Evolutionary conservation across 2,113 vertebrate genomes (phyloP).

Genomic region (Chlamydotis undulata): DNA sequence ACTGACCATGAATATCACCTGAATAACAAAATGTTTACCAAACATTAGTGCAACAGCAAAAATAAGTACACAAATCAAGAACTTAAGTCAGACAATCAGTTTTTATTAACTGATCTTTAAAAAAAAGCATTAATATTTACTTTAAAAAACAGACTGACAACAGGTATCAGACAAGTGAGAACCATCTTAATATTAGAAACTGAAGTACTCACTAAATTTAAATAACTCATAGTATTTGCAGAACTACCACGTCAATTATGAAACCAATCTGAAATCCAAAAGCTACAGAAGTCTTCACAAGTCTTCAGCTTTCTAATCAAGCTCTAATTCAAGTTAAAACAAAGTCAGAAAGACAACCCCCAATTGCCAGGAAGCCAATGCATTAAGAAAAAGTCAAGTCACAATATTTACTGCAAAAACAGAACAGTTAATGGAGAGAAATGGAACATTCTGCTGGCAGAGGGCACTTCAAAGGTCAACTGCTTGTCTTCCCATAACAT

Average conservation of each 20-base stretch:
- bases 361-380: neutral
- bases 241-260: neutral
- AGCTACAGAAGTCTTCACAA: neutral
- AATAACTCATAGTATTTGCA: neutral
- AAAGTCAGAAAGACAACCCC: neutral
- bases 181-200: neutral
- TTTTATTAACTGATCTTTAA: neutral
- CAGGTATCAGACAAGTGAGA: neutral
- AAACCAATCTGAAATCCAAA: neutral
- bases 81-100: neutral
- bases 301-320: neutral
- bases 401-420: neutral
- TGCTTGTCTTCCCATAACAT: neutral
- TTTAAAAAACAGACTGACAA: neutral
- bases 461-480: neutral
- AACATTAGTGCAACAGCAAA: neutral
- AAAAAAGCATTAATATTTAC: neutral
- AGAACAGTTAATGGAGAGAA: neutral
- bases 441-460: neutral
- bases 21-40: neutral
- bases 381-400: neutral
- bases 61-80: neutral
- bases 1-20: conserved; percentile 99
- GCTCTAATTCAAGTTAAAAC: neutral
- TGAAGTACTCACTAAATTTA: neutral